Evolutionary conservation across 2,888 invertebrate species (phyloP).

Genomic region (Conchocele bisecta): DNA sequence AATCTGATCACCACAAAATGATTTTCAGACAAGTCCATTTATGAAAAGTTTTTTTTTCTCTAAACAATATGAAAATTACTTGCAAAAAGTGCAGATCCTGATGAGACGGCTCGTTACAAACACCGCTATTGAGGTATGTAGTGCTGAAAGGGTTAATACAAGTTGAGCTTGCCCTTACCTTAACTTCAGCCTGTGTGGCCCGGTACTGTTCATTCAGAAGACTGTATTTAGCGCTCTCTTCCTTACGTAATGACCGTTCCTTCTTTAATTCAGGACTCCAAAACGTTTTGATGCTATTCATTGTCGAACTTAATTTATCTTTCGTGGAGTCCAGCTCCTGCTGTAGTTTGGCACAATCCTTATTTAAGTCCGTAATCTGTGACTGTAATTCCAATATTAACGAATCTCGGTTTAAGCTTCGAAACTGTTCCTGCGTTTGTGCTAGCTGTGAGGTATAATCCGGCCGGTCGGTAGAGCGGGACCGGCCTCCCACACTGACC

Average conservation of each 20-base stretch:
- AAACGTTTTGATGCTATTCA: slow-evolving; percentile 99
- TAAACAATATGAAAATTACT: too few species aligned
- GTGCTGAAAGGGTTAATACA: too few species aligned
- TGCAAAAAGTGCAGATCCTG: too few species aligned
- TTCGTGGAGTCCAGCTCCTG: slow-evolving; percentile 88
- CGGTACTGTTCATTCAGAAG: slow-evolving; percentile 98
- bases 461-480: slow-evolving; percentile 75
- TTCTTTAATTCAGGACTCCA: slow-evolving; percentile 99
- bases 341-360: slow-evolving; percentile 91
- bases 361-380: slow-evolving; percentile 96
- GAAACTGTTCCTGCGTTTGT: slow-evolving; percentile 64
- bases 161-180: slow-evolving; percentile 86
- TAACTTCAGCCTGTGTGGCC: slow-evolving; percentile 97
- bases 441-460: slow-evolving; percentile 67
- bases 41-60: too few species aligned
- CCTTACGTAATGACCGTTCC: slow-evolving; percentile 97
- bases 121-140: too few species aligned
- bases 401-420: slow-evolving; percentile 71
- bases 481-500: slow-evolving; percentile 64
- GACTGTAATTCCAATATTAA: slow-evolving; percentile 83
- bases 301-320: slow-evolving; percentile 98
- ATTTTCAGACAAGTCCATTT: too few species aligned
- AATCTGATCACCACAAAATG: too few species aligned
- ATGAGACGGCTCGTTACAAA: too few species aligned
- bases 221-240: slow-evolving; percentile 98